Conservation (phyloP, 2,113 vertebrate species). For the Chamaea fasciata region DNA sequence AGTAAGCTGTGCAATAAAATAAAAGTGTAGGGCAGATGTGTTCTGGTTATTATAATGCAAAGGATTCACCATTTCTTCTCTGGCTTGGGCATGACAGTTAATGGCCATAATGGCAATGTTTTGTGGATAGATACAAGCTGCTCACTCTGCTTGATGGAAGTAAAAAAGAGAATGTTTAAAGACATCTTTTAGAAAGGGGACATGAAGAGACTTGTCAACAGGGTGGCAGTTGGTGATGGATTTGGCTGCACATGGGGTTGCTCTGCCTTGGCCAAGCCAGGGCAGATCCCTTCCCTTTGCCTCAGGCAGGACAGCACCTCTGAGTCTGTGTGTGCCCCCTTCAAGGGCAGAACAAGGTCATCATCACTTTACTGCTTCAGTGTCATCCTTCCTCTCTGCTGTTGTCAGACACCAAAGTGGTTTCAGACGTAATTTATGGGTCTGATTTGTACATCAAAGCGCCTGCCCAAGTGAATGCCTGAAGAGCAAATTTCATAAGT, state of each 20-base stretch:
- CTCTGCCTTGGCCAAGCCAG: not conserved
- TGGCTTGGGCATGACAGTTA: not conserved
- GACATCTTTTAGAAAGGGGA: not conserved
- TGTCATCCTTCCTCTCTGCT: not conserved
- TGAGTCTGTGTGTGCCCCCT: not conserved
- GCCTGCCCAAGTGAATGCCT: not conserved
- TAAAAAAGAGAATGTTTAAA: not conserved
- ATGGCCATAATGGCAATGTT: not conserved
- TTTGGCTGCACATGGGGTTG: not conserved
- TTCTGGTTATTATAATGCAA: not conserved
- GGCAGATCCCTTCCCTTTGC: not conserved
- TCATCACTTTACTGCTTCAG: not conserved
- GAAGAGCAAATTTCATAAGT: not conserved
- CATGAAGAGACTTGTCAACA: not conserved
- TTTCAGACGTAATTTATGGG: not conserved
- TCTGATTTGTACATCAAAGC: slow-evolving; percentile 7
- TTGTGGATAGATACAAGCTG: not conserved
- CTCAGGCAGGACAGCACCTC: not conserved
- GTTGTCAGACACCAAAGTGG: not conserved
- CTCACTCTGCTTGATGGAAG: not conserved
- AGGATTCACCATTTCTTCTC: not conserved
- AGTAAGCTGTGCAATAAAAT: slow-evolving; percentile 5
- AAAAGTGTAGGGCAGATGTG: not conserved
- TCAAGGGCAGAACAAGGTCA: not conserved
- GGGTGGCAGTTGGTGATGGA: not conserved